Percentiles rank a stretch among this genome's conserved stretches.
Conservation (phyloP, 2,888 invertebrate species). For the Phytoseiulus persimilis region DNA sequence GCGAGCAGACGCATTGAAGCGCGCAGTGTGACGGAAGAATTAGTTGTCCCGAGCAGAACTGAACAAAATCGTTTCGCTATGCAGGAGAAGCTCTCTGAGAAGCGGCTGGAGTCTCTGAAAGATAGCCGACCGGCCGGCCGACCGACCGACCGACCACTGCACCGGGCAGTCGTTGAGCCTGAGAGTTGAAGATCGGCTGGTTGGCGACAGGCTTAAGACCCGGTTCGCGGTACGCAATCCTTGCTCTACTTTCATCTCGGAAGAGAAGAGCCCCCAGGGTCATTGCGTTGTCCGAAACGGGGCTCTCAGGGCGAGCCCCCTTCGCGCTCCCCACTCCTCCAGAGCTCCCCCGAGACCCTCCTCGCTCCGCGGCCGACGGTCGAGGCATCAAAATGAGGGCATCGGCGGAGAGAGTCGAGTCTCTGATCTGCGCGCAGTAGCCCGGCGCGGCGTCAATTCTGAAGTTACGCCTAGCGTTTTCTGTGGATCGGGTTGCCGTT, state of each 20-base stretch:
- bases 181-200: neutral
- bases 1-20: slow-evolving; percentile 31
- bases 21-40: slow-evolving; percentile 38
- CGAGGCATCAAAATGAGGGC: no score
- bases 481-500: neutral
- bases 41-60: slow-evolving; percentile 8
- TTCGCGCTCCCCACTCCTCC: no score
- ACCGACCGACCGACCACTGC: neutral
- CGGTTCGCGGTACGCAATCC: no score
- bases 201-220: neutral
- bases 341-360: no score
- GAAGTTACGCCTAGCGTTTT: neutral
- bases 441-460: neutral
- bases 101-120: slow-evolving; percentile 11
- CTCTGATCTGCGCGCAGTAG: no score
- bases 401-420: no score
- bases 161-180: neutral
- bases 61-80: slow-evolving; percentile 32
- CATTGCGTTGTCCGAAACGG: no score
- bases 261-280: no score
- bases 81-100: slow-evolving; percentile 17
- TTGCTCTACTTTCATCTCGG: no score
- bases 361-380: no score
- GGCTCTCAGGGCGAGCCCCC: no score
- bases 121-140: neutral